phyloP scores from a whole-genome alignment of 2,888 invertebrate genomes.

The Lysandra coridon region DNA sequence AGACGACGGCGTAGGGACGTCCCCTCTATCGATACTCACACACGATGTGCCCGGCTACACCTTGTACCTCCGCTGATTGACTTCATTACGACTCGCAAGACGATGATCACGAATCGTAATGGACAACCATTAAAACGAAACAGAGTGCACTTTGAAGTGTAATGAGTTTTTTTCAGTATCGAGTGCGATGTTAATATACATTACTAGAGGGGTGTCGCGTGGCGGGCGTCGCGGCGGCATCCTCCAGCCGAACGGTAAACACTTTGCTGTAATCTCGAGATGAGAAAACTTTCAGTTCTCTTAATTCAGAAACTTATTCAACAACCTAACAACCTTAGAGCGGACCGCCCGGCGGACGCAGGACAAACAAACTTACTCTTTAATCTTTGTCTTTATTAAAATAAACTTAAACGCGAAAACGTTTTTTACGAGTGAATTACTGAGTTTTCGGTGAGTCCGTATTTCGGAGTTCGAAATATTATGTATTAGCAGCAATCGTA shows the following conservation, averaged over 20 bases:
- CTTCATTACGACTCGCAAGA: conserved; percentile 1
- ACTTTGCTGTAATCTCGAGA: conserved; percentile 82
- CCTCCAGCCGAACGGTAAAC: conserved; percentile 81
- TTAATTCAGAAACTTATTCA: conserved; percentile 82
- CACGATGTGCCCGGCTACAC: too few relatives aligned
- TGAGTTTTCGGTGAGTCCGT: not conserved
- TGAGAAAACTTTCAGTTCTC: conserved; percentile 82
- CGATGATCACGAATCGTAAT: not conserved
- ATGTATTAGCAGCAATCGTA: not conserved
- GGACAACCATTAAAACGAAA: conserved; percentile 12
- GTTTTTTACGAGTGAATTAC: conserved; percentile 12
- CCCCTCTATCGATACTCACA: conserved; percentile 19
- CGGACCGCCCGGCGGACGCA: conserved; percentile 69
- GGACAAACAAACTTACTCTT: conserved; percentile 76
- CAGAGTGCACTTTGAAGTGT: conserved; percentile 28
- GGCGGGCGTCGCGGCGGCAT: conserved; percentile 61
- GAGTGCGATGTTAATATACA: conserved; percentile 44
- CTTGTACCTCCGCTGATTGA: not conserved
- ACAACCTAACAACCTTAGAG: conserved; percentile 80
- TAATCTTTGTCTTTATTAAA: conserved; percentile 64
- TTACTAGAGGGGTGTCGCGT: conserved; percentile 46
- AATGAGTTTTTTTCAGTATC: conserved; percentile 42
- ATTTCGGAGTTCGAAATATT: not conserved
- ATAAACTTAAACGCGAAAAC: conserved; percentile 55
- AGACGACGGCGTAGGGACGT: conserved; percentile 61